Percentiles rank a stretch among this genome's conserved stretches.
Evolutionary conservation across 1,140 invertebrate species (phyloP).

Genomic region (Drosophila orosa): DNA sequence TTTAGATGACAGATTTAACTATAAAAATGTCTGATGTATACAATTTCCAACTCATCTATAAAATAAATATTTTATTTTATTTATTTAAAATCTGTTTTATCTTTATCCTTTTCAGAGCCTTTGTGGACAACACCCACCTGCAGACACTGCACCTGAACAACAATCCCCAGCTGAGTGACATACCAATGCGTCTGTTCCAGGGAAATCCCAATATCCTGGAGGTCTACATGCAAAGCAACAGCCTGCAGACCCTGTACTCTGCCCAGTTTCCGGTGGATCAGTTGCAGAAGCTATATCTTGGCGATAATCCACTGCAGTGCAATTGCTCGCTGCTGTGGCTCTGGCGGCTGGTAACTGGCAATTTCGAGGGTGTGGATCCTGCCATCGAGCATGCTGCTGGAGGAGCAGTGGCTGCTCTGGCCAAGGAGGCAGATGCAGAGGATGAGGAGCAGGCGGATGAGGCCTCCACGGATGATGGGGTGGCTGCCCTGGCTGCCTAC

Average conservation of each 20-base stretch:
- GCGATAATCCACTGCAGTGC: constrained; percentile 93
- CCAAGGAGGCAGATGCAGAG: constrained; percentile 62
- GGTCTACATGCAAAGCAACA: constrained; percentile 90
- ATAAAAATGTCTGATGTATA: background rate
- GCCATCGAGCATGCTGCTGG: constrained; percentile 59
- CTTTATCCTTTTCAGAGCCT: constrained; percentile 86
- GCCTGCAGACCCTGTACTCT: constrained; percentile 89
- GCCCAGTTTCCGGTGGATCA: constrained; percentile 92
- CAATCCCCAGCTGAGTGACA: constrained; percentile 88
- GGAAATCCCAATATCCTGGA: constrained; percentile 90
- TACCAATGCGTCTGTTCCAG: constrained; percentile 90
- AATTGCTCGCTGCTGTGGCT: constrained; percentile 95
- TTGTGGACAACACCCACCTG: constrained; percentile 93
- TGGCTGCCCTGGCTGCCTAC: constrained; percentile 66
- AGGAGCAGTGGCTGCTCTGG: constrained; percentile 72
- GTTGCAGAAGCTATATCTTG: constrained; percentile 88
- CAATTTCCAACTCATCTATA: no score
- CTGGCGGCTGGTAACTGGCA: constrained; percentile 87
- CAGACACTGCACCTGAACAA: constrained; percentile 91
- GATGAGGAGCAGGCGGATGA: constrained; percentile 52
- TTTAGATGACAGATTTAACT: background rate
- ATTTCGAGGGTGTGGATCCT: constrained; percentile 67
- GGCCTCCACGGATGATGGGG: constrained; percentile 57
- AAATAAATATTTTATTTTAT: no score
- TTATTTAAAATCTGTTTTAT: background rate